Base-by-base conservation (phyloP, 2,888 invertebrate genomes). In the Temnothorax unifasciatus region DNA sequence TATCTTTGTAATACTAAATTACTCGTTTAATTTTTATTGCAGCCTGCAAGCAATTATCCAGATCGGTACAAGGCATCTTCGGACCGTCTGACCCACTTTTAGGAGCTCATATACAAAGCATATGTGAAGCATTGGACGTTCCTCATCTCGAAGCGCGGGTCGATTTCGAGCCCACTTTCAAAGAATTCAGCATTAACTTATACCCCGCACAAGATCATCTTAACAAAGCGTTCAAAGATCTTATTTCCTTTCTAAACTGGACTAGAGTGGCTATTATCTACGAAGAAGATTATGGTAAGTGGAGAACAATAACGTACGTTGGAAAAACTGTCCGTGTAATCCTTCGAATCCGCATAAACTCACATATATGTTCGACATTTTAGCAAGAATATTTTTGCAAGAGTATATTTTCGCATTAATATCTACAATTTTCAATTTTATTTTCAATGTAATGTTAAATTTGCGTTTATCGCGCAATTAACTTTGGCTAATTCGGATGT, bases 231-330 rank as follows among this genome's bases (percentile, higher is more conserved):
- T 98, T 98, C 95, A 96, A 97, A 83, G 99, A 99, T 93, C 96
- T 99, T 89, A 98, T 99, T 94, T 96, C 96, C 13, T 98, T 98
- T 94, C 96, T 99, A 85, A 98, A 98, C 94, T 99, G 99, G 99
- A 98, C 98, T 3, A 97, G 97, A 93, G 98, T 99, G 92, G 99
- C 98, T 0, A 97, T 99, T 81, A 97, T 99, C 64, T 99, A 99
- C 93, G 99, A 99, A 93, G 98, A 99, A 92, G 98, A 98, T 91
- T 97, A 97, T 93, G 98, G 98, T 98, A 93, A 96, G 96, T 92
- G 44, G 2, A 61, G 38, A 63, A 64, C 38, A 25, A 54, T 77
- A 44, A 50, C 11, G 50, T 50, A 50, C 11, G 21, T 50, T 50
- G 11, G 13, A 50, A 11, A 79, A 52, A 25, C 9, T 59, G 57